Conservation (phyloP, 2,797 vertebrate species). For the Karalla daura region DNA sequence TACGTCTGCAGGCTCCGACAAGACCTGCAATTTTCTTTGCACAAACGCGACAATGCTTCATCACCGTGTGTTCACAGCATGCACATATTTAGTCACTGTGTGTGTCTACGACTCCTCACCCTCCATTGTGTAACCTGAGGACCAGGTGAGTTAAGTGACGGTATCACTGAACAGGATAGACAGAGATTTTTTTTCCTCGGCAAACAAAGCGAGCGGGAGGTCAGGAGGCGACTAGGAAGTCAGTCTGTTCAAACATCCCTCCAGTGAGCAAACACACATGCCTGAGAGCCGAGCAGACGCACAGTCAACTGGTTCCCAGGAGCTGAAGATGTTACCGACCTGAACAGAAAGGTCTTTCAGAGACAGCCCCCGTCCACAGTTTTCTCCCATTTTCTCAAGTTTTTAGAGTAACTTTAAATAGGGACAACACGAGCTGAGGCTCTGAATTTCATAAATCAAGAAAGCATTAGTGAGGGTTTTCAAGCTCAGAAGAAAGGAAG, state of each 20-base stretch:
- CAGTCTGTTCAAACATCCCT: constrained; percentile 67
- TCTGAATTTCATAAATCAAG: too few species aligned
- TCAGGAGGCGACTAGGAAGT: constrained; percentile 61
- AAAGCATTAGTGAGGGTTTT: too few species aligned
- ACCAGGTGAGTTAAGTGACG: constrained; percentile 38
- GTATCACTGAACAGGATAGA: constrained; percentile 51
- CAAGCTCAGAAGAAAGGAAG: too few species aligned
- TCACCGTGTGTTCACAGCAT: constrained; percentile 55
- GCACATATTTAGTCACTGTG: not conserved
- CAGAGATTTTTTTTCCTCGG: constrained; percentile 51
- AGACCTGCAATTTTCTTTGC: constrained; percentile 46
- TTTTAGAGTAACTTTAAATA: too few species aligned
- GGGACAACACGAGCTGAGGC: too few species aligned
- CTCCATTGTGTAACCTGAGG: constrained; percentile 39
- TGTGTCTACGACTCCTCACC: not conserved
- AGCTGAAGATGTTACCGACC: not conserved
- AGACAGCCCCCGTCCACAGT: too few species aligned
- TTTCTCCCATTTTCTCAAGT: too few species aligned
- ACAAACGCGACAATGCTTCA: too few species aligned
- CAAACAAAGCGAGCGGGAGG: constrained; percentile 58
- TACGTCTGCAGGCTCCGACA: constrained; percentile 68
- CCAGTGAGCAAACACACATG: constrained; percentile 66
- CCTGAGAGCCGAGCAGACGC: constrained; percentile 39
- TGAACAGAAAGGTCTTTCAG: not conserved
- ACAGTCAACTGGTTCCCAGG: constrained; percentile 44